phyloP scores from a whole-genome alignment of 2,113 vertebrate species.

The Psephotus haematonotus region DNA sequence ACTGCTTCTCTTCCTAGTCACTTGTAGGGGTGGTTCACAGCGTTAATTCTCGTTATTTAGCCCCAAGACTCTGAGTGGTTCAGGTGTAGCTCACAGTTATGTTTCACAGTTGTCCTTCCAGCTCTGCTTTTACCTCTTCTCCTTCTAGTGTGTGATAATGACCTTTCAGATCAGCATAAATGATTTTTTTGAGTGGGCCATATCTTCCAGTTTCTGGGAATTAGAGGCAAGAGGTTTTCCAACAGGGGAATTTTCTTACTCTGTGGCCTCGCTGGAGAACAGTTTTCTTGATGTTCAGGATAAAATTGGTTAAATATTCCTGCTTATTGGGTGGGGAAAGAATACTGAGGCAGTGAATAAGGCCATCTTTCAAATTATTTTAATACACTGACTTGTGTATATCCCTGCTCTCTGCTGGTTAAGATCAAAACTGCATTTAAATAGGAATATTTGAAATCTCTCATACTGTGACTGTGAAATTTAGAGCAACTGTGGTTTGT shows the following conservation, averaged over 20 bases:
- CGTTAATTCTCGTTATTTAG: neutral
- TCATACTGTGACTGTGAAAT: neutral
- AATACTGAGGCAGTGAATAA: neutral
- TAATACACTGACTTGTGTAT: neutral
- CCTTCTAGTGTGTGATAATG: neutral
- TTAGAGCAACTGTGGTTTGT: neutral
- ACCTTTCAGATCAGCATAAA: neutral
- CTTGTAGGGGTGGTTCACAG: neutral
- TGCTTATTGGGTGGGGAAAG: neutral
- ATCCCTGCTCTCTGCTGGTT: constrained; percentile 61
- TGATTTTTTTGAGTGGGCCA: neutral
- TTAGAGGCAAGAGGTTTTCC: neutral
- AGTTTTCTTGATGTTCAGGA: neutral
- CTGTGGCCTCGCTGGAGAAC: neutral
- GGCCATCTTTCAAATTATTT: neutral
- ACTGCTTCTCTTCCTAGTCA: neutral
- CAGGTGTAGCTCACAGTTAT: neutral
- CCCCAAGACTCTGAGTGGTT: neutral
- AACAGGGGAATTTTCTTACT: neutral
- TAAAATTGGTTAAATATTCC: neutral
- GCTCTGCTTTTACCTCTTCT: neutral
- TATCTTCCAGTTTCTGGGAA: neutral
- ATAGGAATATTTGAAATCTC: neutral
- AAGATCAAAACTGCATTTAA: constrained; percentile 40
- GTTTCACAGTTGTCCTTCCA: neutral